These are phyloP conservation scores for Parazoanthus atlanticus DNA, from an alignment of 92 coral and sea anemone species.

Conservation along the genomic window DNA sequence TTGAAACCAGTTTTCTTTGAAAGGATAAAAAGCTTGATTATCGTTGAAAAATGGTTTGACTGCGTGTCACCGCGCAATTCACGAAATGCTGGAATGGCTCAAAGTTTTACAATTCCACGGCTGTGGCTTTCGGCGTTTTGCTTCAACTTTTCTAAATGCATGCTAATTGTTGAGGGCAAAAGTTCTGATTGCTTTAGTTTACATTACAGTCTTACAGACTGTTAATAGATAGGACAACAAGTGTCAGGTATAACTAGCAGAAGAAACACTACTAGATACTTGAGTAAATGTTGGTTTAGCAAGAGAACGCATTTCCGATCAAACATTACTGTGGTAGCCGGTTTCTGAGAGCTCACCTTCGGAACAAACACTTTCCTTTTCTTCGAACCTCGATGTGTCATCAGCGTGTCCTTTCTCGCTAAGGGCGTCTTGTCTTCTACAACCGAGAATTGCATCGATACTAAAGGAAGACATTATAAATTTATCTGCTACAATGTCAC, in stretches of 20 bases:
- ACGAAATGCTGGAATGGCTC: neutral
- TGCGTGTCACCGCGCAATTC: neutral
- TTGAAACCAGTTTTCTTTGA: neutral
- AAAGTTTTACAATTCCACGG: neutral
- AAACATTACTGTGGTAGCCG: slow-evolving; percentile 34
- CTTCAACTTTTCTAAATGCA: neutral
- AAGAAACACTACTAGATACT: slow-evolving; percentile 8
- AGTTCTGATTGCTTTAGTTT: neutral
- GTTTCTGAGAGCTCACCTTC: slow-evolving; percentile 30
- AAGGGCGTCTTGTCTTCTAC: slow-evolving; percentile 16
- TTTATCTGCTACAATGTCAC: neutral
- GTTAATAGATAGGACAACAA: neutral
- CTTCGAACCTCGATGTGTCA: neutral
- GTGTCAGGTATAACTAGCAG: neutral
- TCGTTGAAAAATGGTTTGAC: neutral
- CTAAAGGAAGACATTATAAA: slow-evolving; percentile 75
- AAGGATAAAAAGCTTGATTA: neutral
- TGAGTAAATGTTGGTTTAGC: slow-evolving; percentile 25
- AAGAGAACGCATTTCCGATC: slow-evolving; percentile 31
- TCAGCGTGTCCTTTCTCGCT: neutral
- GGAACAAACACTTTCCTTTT: slow-evolving; percentile 34
- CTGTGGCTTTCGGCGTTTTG: neutral
- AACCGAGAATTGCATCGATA: slow-evolving; percentile 76
- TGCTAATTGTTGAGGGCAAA: neutral
- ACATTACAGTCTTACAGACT: neutral